These are phyloP conservation scores for Vipera ursinii DNA, from an alignment of 2,797 vertebrate genomes.

Conservation along the genomic window DNA sequence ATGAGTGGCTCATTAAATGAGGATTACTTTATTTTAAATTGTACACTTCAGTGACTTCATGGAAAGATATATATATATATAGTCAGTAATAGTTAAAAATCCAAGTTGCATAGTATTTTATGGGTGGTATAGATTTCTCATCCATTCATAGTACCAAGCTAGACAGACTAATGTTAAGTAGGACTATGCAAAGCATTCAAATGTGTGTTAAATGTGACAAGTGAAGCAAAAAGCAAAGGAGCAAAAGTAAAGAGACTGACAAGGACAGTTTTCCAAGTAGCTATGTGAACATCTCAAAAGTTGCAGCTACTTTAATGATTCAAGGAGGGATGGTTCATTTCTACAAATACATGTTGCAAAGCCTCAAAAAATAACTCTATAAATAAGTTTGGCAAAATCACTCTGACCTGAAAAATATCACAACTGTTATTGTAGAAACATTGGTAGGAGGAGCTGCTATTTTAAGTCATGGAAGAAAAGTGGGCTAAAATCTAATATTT, in stretches of 20 bases:
- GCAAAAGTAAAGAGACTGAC: not conserved
- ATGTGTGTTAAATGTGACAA: not conserved
- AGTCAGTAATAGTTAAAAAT: not conserved
- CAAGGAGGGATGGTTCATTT: not conserved
- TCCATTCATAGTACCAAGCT: not conserved
- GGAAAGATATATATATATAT: not conserved
- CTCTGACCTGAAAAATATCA: not conserved
- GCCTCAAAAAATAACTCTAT: not conserved
- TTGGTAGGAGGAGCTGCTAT: not conserved
- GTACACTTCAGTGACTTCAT: not conserved
- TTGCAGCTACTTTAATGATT: not conserved
- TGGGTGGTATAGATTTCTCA: not conserved
- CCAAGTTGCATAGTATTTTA: not conserved
- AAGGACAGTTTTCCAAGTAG: not conserved
- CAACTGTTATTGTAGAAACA: not conserved
- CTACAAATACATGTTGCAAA: not conserved
- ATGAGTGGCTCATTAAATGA: not conserved
- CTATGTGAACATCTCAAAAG: not conserved
- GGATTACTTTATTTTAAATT: not conserved
- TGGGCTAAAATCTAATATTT: not conserved
- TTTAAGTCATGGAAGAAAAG: not conserved
- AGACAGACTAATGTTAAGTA: not conserved
- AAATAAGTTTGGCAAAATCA: not conserved
- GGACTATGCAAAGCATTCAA: not conserved
- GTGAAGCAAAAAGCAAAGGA: not conserved